Percentiles rank a stretch among this genome's conserved stretches.
Evolutionary conservation across 2,888 invertebrate species (phyloP).

Genomic region (Heterodera filipjevi): DNA sequence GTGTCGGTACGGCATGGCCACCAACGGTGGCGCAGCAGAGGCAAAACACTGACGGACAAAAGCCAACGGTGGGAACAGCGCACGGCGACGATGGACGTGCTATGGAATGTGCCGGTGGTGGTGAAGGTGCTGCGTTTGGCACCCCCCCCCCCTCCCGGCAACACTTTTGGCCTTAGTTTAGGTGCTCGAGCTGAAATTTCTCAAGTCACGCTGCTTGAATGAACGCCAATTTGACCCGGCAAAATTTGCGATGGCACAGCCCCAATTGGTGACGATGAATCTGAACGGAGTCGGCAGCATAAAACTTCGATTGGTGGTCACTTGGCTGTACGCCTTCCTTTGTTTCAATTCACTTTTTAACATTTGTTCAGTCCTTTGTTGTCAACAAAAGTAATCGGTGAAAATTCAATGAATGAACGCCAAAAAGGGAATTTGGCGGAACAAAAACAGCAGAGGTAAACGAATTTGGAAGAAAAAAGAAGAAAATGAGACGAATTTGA

Average conservation of each 20-base stretch:
- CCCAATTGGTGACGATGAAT: slow-evolving; percentile 72
- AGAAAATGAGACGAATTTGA: neutral
- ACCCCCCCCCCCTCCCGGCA: too few species aligned
- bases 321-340: slow-evolving; percentile 70
- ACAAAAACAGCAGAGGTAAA: neutral
- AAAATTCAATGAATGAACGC: neutral
- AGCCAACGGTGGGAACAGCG: slow-evolving; percentile 70
- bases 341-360: neutral
- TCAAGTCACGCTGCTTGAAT: slow-evolving; percentile 55
- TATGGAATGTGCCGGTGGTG: slow-evolving; percentile 69
- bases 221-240: slow-evolving; percentile 71
- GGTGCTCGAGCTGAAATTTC: slow-evolving; percentile 65
- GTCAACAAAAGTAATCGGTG: slow-evolving; percentile 42
- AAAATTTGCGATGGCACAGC: slow-evolving; percentile 71
- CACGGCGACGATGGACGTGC: slow-evolving; percentile 67
- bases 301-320: slow-evolving; percentile 71
- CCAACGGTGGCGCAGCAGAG: slow-evolving; percentile 72
- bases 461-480: neutral
- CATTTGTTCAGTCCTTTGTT: slow-evolving; percentile 36
- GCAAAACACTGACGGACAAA: slow-evolving; percentile 68
- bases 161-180: slow-evolving; percentile 59
- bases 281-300: slow-evolving; percentile 71
- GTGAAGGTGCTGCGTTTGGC: slow-evolving; percentile 68
- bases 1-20: slow-evolving; percentile 70
- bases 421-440: neutral